Evolutionary conservation across 2,888 invertebrate species (phyloP).

Genomic region (Linnaemya tessellans): DNA sequence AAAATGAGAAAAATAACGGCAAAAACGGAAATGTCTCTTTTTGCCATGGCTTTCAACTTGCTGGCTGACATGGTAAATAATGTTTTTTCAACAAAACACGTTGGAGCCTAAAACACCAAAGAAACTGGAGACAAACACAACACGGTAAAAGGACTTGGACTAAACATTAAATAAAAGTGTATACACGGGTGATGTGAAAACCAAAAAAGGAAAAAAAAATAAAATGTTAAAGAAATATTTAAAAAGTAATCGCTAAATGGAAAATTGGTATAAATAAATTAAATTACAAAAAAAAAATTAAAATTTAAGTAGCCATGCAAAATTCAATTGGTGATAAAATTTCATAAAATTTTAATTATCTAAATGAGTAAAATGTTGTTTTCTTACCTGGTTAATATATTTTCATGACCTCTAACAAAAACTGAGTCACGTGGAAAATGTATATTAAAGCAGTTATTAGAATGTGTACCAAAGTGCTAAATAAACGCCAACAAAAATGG

Average conservation of each 20-base stretch:
- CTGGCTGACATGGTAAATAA: constrained; percentile 65
- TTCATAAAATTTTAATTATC: not conserved
- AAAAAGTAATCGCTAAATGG: not conserved
- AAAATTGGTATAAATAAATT: constrained; percentile 1
- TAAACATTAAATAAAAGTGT: constrained; percentile 67
- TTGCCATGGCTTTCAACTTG: constrained; percentile 49
- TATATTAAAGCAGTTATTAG: constrained; percentile 53
- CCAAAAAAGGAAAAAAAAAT: constrained; percentile 34
- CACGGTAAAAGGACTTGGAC: constrained; percentile 69
- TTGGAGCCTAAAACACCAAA: constrained; percentile 73
- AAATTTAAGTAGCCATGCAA: no score
- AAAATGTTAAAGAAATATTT: constrained; percentile 21
- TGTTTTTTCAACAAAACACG: constrained; percentile 74
- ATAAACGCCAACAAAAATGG: constrained; percentile 62
- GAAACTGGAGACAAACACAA: constrained; percentile 71
- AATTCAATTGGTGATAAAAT: not conserved
- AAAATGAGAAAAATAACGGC: constrained; percentile 62
- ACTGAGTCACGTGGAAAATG: constrained; percentile 68
- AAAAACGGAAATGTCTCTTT: constrained; percentile 62
- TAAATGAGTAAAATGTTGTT: constrained; percentile 2
- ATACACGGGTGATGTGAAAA: constrained; percentile 69
- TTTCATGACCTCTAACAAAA: constrained; percentile 65
- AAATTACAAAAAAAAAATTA: constrained; percentile 2
- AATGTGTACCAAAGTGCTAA: constrained; percentile 55
- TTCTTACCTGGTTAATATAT: constrained; percentile 19